phyloP scores from a whole-genome alignment of 2,888 invertebrate genomes.

The Lordiphosa andalusiaca region DNA sequence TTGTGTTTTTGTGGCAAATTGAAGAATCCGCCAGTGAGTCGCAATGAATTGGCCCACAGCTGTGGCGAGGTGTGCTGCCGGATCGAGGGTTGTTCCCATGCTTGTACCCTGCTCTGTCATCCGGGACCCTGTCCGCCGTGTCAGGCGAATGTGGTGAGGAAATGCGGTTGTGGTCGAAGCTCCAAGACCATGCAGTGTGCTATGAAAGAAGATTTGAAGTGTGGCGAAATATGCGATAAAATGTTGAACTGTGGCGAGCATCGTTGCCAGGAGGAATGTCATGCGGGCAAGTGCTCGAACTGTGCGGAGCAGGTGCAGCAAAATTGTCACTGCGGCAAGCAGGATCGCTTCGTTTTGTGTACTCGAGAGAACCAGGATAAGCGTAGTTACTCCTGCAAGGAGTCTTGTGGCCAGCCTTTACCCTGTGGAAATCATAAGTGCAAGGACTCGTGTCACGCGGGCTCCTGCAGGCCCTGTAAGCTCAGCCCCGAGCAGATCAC shows the following conservation, averaged over 20 bases:
- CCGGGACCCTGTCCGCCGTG: constrained; percentile 97
- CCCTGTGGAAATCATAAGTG: constrained; percentile 88
- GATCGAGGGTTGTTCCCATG: constrained; percentile 83
- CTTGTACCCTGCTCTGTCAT: constrained; percentile 92
- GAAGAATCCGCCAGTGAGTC: constrained; percentile 87
- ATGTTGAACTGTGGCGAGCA: constrained; percentile 89
- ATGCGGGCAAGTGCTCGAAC: constrained; percentile 87
- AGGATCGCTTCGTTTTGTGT: constrained; percentile 84
- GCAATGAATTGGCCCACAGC: constrained; percentile 91
- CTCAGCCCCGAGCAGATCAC: constrained; percentile 83
- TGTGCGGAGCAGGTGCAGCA: constrained; percentile 86
- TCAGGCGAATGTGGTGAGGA: constrained; percentile 85
- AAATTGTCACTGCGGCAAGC: constrained; percentile 87
- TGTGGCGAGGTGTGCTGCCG: constrained; percentile 93
- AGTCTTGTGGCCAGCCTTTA: constrained; percentile 83
- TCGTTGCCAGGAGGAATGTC: constrained; percentile 87
- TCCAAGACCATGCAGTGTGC: constrained; percentile 87
- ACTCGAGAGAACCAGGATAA: constrained; percentile 81
- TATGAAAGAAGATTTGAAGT: constrained; percentile 86
- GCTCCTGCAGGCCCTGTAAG: constrained; percentile 85
- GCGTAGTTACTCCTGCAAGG: constrained; percentile 83
- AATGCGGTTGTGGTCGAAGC: constrained; percentile 90
- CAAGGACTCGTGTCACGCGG: constrained; percentile 85
- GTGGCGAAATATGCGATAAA: constrained; percentile 88
- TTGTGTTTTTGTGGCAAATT: constrained; percentile 94